Percentiles rank a stretch among this genome's conserved stretches.
Evolutionary conservation across 2,113 vertebrate genomes (phyloP).

Genomic region (Natator depressus): DNA sequence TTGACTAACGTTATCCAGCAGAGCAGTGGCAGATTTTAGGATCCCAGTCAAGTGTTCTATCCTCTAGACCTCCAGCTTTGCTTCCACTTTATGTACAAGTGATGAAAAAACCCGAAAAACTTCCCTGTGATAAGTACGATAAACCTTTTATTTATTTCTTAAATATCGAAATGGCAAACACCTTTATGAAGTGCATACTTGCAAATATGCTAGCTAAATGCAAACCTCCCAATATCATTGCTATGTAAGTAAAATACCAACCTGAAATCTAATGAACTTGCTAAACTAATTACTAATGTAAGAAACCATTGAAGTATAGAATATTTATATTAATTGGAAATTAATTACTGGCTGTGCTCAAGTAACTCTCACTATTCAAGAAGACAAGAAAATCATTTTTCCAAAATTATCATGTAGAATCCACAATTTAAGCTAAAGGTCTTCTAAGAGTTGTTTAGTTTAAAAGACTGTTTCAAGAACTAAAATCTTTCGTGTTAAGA

Average conservation of each 20-base stretch:
- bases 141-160: background rate
- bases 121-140: background rate
- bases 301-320: background rate
- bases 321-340: background rate
- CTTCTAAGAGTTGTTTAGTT: background rate
- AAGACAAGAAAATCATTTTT: background rate
- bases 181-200: background rate
- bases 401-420: background rate
- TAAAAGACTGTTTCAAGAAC: background rate
- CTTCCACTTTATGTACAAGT: background rate
- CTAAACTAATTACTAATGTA: background rate
- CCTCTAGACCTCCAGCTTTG: background rate
- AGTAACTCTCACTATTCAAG: too few relatives aligned
- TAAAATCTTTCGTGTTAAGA: background rate
- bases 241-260: background rate
- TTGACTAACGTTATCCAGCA: background rate
- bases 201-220: background rate
- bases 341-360: background rate
- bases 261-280: background rate
- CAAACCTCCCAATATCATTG: background rate
- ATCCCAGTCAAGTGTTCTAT: background rate
- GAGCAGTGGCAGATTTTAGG: background rate
- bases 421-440: background rate
- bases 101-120: background rate
- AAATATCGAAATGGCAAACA: background rate